Conservation (phyloP, 2,113 vertebrate species). For the Candoia aspera region DNA sequence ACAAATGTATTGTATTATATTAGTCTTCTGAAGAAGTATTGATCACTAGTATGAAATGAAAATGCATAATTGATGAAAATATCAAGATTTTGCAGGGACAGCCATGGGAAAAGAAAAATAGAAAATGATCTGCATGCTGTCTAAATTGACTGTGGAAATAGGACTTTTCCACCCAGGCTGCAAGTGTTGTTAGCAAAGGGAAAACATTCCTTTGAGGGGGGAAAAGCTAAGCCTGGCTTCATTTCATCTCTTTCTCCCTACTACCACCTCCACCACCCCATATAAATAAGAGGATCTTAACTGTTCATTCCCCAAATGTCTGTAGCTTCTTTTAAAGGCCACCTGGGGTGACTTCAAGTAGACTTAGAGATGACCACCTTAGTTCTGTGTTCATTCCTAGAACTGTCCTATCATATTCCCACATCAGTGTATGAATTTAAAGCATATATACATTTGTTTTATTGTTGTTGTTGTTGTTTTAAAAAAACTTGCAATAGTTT, state of each 20-base stretch:
- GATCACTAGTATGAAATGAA: slow-evolving; percentile 67
- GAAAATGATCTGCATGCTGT: slow-evolving; percentile 55
- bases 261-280: slow-evolving; percentile 34
- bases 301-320: slow-evolving; percentile 19
- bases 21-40: slow-evolving; percentile 60
- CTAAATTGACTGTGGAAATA: slow-evolving; percentile 50
- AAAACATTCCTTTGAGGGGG: slow-evolving; percentile 55
- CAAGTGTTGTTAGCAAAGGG: slow-evolving; percentile 53
- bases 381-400: neutral
- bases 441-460: too few relatives aligned
- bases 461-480: too few relatives aligned
- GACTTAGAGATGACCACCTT: neutral
- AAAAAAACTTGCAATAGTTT: too few relatives aligned
- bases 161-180: slow-evolving; percentile 60
- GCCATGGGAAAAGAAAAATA: slow-evolving; percentile 56
- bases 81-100: slow-evolving; percentile 45
- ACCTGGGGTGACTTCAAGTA: neutral
- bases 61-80: slow-evolving; percentile 71
- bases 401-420: neutral
- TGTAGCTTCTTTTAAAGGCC: neutral
- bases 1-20: slow-evolving; percentile 57
- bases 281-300: slow-evolving; percentile 49
- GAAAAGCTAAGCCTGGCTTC: slow-evolving; percentile 54
- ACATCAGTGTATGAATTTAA: neutral
- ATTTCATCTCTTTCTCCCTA: slow-evolving; percentile 53